Base-by-base conservation (phyloP, 1,140 invertebrate species). In the Trichomalopsis sarcophagae region DNA sequence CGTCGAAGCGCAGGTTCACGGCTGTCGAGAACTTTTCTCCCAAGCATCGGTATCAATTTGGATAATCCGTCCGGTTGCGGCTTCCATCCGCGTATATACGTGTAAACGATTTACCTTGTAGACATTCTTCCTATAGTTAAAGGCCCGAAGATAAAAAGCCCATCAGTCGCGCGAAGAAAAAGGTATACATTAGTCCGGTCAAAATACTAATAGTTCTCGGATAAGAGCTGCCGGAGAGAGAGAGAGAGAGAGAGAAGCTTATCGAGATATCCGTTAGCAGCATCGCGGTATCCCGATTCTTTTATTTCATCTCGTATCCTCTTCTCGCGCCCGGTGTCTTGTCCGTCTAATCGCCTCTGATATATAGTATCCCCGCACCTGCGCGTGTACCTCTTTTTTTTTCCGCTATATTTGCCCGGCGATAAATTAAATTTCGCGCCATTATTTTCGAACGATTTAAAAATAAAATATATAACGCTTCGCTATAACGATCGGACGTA, bases 51-150 rank as follows among this genome's bases (percentile, higher is more conserved):
- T 62, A 62, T 76, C 74, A 50, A 50, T 50, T 76, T 76, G 50
- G 74, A 76, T 76, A 76, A 76, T 76, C 74, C 74, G 44, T 76
- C 74, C 74, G 74, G 74, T 76, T 76, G 40, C n/a, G 74, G 74
- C 74, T 76, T 40, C 74, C 10, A 7, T 44, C 40, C 40, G 11
- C 7, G 10, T 9, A 44, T 76, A 40, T 40, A 76, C 47, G 21
- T 40, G 44, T 76, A 76, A 76, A 76, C 74, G 74, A 76, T 76
- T 76, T 76, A 76, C 40, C 74, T 76, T 76, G 74, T 76, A 7
- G 74, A 76, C 40, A 76, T 76, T 76, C 74, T 40, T 76, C 21
- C 36, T 47, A 47, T 47, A 47, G 40, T 44, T 14, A 23, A 40
- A 44, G 40, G 21, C 14, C 74, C 4, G n/a, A 17, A 76, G n/a